phyloP scores from a whole-genome alignment of 2,113 vertebrate species.

The Rhinopomastus cyanomelas region DNA sequence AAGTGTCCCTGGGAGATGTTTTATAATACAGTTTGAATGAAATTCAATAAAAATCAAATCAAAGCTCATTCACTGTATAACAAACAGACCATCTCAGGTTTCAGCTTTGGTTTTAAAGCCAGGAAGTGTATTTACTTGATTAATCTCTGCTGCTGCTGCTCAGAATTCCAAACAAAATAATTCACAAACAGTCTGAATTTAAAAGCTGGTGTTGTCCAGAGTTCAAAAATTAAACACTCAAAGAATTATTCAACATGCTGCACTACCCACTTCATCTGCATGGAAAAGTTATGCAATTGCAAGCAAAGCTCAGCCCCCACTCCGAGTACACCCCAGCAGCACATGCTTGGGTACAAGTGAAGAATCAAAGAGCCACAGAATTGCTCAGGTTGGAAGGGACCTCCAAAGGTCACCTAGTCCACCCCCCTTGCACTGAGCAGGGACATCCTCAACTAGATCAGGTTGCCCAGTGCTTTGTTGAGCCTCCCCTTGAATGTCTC shows the following conservation, averaged over 20 bases:
- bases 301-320: background rate
- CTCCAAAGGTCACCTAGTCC: no score
- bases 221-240: background rate
- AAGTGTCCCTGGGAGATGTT: slow-evolving; percentile 54
- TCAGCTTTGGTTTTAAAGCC: slow-evolving; percentile 42
- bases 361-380: background rate
- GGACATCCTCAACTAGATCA: no score
- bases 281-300: background rate
- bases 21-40: slow-evolving; percentile 42
- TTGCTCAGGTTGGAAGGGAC: no score
- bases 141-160: slow-evolving; percentile 24
- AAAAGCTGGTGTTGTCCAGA: slow-evolving; percentile 7
- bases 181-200: background rate
- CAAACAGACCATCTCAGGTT: slow-evolving; percentile 30
- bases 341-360: background rate
- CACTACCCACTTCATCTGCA: background rate
- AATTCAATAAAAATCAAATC: slow-evolving; percentile 59
- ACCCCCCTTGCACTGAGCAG: no score
- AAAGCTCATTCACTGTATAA: slow-evolving; percentile 24
- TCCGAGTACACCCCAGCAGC: background rate
- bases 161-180: background rate
- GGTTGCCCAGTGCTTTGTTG: no score
- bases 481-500: no score
- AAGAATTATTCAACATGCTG: slow-evolving; percentile 10
- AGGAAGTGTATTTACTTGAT: background rate